Evolutionary conservation across 2,113 vertebrate genomes (phyloP), one percentile per base, ranked within the genome.

Genomic region (Indicator indicator): DNA sequence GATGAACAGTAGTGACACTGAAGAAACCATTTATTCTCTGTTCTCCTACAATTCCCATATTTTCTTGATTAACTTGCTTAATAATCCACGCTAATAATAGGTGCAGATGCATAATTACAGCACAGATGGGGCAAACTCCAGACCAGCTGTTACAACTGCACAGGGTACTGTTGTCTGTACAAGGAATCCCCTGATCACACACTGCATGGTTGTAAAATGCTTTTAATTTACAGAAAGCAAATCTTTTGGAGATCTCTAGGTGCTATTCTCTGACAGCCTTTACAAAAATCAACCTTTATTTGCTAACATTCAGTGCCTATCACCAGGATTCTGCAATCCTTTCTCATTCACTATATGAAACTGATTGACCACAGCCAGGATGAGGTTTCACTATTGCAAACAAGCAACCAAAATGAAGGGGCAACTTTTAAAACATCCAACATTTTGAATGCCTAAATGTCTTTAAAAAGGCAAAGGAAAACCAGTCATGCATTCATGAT

Each of bases 41-140:
- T 67, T 88, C 62, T 94, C 59, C 56, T 72, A 50, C 11, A 33
- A 32, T 70, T 94, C 27, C 38, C 64, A n/a, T 77, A 74, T 93
- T 89, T 91, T 81, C 82, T 84, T 87, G 52, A 94, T 95, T 93
- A 93, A 87, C 83, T 72, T 91, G 42, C 89, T 90, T 91, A 86
- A 85, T 96, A 89, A 83, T 60, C 75, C 52, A 63, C 73, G 72
- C 74, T 74, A 85, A 86, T 81, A 79, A 94, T 92, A 82, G 65
- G 21, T 93, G 48, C 46, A 80, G 56, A 60, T 59, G 71, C 40
- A 28, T 71, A 88, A 87, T 85, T 0, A 0, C 36, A 75, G 71
- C 60, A 95, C 90, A 95, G 83, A 90, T 92, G 88, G 94, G 74
- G 13, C 5, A 4, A 89, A 68, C 56, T 90, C 56, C 71, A 84